These are phyloP conservation scores for Psilopogon haemacephalus DNA, from an alignment of 2,113 vertebrate species.

Conservation along the genomic window DNA sequence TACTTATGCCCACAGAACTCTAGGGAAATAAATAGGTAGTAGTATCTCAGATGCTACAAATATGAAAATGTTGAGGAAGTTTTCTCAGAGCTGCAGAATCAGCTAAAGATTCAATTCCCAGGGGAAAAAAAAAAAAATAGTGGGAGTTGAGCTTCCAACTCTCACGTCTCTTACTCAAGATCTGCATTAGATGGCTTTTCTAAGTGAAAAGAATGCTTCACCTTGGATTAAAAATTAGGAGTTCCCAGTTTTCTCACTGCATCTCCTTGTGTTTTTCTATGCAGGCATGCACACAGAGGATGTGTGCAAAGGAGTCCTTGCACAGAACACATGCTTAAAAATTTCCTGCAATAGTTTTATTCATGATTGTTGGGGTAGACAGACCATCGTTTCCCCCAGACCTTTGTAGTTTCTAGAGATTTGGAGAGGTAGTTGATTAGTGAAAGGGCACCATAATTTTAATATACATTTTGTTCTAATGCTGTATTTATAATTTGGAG, in stretches of 20 bases:
- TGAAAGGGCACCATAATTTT: neutral
- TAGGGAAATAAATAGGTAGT: neutral
- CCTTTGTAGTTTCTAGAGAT: neutral
- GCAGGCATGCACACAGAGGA: neutral
- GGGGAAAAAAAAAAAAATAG: neutral
- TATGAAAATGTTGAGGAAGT: constrained; percentile 7
- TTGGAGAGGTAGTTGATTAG: neutral
- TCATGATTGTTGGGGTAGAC: neutral
- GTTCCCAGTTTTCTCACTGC: neutral
- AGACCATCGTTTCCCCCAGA: neutral
- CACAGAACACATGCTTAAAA: neutral
- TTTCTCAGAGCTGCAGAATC: neutral
- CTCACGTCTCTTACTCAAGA: neutral
- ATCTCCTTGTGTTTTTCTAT: neutral
- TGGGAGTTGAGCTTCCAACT: constrained; percentile 40
- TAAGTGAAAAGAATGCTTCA: neutral
- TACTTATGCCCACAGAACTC: neutral
- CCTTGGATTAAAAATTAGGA: neutral
- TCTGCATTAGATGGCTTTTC: neutral
- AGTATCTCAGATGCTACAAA: neutral
- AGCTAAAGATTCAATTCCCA: neutral
- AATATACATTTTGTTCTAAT: neutral
- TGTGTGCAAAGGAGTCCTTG: neutral
- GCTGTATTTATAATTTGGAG: neutral
- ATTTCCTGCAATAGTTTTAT: neutral